Evolutionary conservation across 2,797 vertebrate species (phyloP), one percentile per base, ranked within the genome.

Genomic region (Benthosema pterotum): DNA sequence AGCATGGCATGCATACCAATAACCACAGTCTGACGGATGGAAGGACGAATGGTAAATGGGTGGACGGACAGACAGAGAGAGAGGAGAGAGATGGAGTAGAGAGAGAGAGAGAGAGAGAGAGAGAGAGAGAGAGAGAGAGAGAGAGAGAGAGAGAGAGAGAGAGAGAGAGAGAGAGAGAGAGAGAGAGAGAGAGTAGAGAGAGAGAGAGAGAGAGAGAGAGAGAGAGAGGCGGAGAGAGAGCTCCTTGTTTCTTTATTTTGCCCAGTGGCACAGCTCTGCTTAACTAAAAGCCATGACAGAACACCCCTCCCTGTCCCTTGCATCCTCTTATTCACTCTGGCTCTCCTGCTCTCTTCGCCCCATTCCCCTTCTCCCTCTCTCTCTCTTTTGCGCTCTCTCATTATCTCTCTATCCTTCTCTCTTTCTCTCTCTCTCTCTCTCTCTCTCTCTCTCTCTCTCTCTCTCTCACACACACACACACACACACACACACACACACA

Each of bases 241-340:
- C 68, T 64, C 63, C 57, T 60, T 59, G 67, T 53, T 75, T 66
- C 52, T 53, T 55, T 79, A 64, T 78, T 51, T 82, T 83, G 75
- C 72, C 76, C 62, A 68, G 54, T 65, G 88, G 80, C 84, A 78
- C 72, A 69, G 56, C 70, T 79, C 48, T 68, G 71, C 55, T 63
- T 65, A 74, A 48, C 52, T 84, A 60, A 80, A 75, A 70, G 69
- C 69, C 65, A 73, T 49, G 64, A 79, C 32, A 45, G 67, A 66
- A 66, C 13, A 19, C 43, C 38, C 11, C 57, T 52, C 63, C 46
- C 9, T 5, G 14, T 58, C 66, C 63, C 53, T 22, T 52, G 53
- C 19, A 32, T 43, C 60, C 25, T 22, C 48, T 59, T 14, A 1
- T 62, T 54, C 42, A 51, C 49, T 55, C 46, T 8, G 50, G 19